Conservation (phyloP, 2,888 invertebrate genomes). For the Nasonia oneida region DNA sequence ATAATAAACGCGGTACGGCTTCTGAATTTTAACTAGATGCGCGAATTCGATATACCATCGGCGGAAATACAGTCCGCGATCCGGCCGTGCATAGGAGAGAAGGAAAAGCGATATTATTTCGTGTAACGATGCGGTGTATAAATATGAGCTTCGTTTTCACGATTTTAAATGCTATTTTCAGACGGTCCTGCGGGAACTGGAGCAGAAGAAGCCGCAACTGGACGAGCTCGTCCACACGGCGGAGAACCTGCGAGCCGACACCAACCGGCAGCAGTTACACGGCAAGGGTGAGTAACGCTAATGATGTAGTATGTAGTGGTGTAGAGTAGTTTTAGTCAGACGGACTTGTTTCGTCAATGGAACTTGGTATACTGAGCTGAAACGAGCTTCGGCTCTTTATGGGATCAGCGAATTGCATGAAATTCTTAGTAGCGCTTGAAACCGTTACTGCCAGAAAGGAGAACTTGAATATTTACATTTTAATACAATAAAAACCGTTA, state of each 20-base stretch:
- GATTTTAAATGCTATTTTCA: slow-evolving; percentile 77
- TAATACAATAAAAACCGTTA: no score
- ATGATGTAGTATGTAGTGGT: neutral
- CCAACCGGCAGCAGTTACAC: slow-evolving; percentile 89
- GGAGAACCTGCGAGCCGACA: slow-evolving; percentile 89
- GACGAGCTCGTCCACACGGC: slow-evolving; percentile 92
- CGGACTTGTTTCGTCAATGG: neutral
- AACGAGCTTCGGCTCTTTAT: no score
- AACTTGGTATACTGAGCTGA: neutral
- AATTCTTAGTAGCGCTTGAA: no score
- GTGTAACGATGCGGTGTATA: neutral
- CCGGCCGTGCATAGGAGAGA: no score
- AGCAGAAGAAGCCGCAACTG: slow-evolving; percentile 92
- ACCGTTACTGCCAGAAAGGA: no score
- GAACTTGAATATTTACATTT: no score
- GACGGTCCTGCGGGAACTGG: slow-evolving; percentile 91
- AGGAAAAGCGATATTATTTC: neutral
- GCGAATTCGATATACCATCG: no score
- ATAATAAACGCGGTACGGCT: neutral
- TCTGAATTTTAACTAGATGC: no score
- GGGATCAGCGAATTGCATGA: no score
- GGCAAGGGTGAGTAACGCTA: slow-evolving; percentile 85
- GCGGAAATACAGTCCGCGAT: no score
- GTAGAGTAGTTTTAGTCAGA: slow-evolving; percentile 41
- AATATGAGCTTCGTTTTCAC: slow-evolving; percentile 25